Evolutionary conservation across 2,888 invertebrate genomes (phyloP), one percentile per base, ranked within the genome.

Genomic region (Morpho achilles): DNA sequence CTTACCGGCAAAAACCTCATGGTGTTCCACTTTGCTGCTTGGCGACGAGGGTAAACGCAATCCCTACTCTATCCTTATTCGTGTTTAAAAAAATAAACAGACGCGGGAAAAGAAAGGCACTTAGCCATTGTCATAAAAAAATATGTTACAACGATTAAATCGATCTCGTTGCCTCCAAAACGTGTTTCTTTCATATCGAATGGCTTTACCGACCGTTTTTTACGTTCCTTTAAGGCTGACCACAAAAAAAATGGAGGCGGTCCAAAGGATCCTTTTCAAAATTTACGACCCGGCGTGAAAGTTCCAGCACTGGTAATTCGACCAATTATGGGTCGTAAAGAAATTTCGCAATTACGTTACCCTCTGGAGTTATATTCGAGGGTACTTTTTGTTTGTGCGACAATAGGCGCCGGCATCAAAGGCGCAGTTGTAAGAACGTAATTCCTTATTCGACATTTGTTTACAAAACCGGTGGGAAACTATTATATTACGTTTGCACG

Each of bases 401-500:
- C 67, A 67, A 65, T 60, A 45, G 56, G 6, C 2, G 40, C 42
- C 56, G 50, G 50, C 59, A 8, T 56, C 51, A 58, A 46, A 50
- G 47, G 55, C 48, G n/a, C 40, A 46, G 41, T 49, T 23, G 46
- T 22, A 23, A 9, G 48, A 8, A 23, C 48, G 59, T 64, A 60
- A 63, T 61, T 63, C 53, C 63, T 23, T 67, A 70, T 61, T 67
- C 70, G 69, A 70, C 74, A 79, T 80, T 84, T 82, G 79, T 75
- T 77, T 44, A 75, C 72, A 32, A 2, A 32, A 32, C 3, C 32
- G 32, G 32, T 67, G 67, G 43, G 52, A 22, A 60, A 58, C 60
- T 58, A 55, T 58, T 58, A 51, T 53, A 10, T 23, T 40, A n/a
- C 8, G 39, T 6, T 6, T 8, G 42, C 22, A 43, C 41, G 32